These are phyloP conservation scores for Plagodis dolabraria DNA, from an alignment of 2,888 invertebrate genomes.

Conservation along the genomic window DNA sequence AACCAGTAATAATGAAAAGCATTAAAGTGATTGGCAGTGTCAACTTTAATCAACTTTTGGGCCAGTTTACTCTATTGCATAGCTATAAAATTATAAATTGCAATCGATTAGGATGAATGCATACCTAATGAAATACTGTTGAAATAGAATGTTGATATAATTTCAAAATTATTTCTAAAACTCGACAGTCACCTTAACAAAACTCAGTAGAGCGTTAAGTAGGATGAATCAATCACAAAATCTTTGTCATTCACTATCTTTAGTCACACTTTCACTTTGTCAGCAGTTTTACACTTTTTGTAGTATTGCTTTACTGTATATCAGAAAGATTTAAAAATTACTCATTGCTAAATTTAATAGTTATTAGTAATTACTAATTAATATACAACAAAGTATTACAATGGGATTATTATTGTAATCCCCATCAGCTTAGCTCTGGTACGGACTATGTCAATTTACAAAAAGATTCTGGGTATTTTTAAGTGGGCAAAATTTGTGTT, in stretches of 20 bases:
- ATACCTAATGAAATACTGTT: too few relatives aligned
- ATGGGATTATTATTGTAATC: too few relatives aligned
- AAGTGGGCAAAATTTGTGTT: too few relatives aligned
- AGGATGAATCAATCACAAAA: conserved; percentile 5
- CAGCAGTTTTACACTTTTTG: neutral
- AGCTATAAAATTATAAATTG: too few relatives aligned
- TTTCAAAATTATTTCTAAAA: neutral
- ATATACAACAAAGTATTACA: neutral
- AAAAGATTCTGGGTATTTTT: too few relatives aligned
- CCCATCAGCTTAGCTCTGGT: too few relatives aligned
- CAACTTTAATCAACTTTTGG: too few relatives aligned
- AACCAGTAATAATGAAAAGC: too few relatives aligned
- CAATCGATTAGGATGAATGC: too few relatives aligned
- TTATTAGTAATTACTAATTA: neutral
- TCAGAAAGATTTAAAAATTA: neutral
- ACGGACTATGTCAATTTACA: too few relatives aligned
- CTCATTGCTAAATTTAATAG: conserved; percentile 1
- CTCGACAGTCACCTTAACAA: conserved; percentile 8
- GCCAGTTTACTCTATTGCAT: too few relatives aligned
- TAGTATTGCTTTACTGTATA: conserved; percentile 6
- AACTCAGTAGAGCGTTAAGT: conserved; percentile 17
- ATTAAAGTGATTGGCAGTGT: too few relatives aligned
- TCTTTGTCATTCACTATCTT: conserved; percentile 1
- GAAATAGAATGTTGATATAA: neutral
- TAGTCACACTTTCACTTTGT: conserved; percentile 22